Evolutionary conservation across 2,888 invertebrate species (phyloP), one percentile per base, ranked within the genome.

Genomic region (Agonopterix subpropinquella): DNA sequence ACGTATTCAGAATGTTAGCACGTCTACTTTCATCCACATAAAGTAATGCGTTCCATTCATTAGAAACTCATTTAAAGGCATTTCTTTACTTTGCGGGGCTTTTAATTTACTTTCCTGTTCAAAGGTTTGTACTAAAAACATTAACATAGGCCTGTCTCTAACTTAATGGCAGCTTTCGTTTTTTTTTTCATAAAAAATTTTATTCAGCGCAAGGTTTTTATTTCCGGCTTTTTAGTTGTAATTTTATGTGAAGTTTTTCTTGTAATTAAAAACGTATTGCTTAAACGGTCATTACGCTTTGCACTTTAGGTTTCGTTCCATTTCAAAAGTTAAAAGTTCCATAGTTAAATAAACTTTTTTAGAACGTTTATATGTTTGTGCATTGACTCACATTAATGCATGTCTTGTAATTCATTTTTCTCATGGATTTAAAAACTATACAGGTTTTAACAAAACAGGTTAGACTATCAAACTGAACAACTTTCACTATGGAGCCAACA

Each of bases 261-360:
- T 41, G 47, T 47, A 47, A 47, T 47, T 47, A 47, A 47, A 41
- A 41, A 41, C 13, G 28, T 37, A n/a, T 36, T 37, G 11, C 37
- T 10, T 8, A n/a, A 37, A 41, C 28, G 28, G 39, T n/a, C 36
- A 35, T 44, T 44, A 44, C 44, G 8, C 11, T 36, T 44, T 44
- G 36, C 36, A 11, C 28, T 28, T 28, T 28, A 28, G 28, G 28
- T 28, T 28, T 28, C 28, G 28, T 28, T 28, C 5, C 5, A 28
- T 28, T 28, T 28, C 7, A 28, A 7, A 28, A 28, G 28, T 28
- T 28, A 28, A 28, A 28, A 28, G 28, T 28, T 18, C 18, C 18
- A 18, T 18, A 18, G 18, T 18, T 18, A 18, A 18, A 18, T 18
- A 18, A 18, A 18, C 18, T 18, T 18, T 28, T 28, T 28, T 28